Base-by-base conservation (phyloP, 2,113 vertebrate genomes). In the Meles meles region DNA sequence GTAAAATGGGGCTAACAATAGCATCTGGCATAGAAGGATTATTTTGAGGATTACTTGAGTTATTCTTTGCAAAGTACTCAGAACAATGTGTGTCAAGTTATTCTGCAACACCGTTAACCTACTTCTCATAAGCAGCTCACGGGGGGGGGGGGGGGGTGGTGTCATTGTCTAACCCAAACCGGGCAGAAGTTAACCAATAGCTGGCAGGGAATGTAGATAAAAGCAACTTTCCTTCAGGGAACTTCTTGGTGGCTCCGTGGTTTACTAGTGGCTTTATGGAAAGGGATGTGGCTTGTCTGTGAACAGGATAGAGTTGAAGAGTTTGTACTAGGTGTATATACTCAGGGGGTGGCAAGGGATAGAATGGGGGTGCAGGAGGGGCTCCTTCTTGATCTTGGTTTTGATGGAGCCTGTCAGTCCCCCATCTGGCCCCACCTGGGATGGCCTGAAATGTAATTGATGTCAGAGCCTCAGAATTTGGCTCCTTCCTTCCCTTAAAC, bases 301-400 rank as follows among this genome's bases (percentile, higher is more conserved):
- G 34, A 47, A 27, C 4, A 81, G 55, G 57, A 52, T 25, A 44
- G 44, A 49, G 13, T 6, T 29, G n/a, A 37, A 69, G 67, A 3
- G 20, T 61, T 18, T 27, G 72, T 18, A 31, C 0, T 21, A 12
- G 65, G 14, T 23, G 18, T 27, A 6, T 27, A 29, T 3, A 84
- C 11, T 42, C 59, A 37, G n/a, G 12, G 27, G 9, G 3, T 9
- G 20, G 29, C 20, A 25, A 71, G 94, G 67, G 20, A 6, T 13
- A 12, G 61, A 20, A 15, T 2, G 5, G 6, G 57, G 7, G 42
- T 27, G 0, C 12, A 23, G 12, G 42, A 39, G 8, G 37, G 34
- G 61, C 5, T 61, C 5, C 74, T 74, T 84, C 17, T 25, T 0
- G 2, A 82, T 14, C 52, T 63, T 47, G 27, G 12, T 67, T 44